Evolutionary conservation across 2,113 vertebrate genomes (phyloP).

Genomic region (Canis aureus): DNA sequence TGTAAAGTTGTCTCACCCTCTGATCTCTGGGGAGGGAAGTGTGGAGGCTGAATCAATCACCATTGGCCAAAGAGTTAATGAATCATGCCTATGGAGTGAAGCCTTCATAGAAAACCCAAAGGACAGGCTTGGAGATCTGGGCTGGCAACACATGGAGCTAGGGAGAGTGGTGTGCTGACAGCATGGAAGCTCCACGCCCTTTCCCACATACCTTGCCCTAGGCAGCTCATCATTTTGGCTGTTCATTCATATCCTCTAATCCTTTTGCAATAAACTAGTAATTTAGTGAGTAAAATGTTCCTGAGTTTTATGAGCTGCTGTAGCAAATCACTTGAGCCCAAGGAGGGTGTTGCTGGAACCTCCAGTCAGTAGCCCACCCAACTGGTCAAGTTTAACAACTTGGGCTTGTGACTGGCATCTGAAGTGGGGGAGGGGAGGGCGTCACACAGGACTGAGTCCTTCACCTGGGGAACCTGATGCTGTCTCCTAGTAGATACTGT

Average conservation of each 20-base stretch:
- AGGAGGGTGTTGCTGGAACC: background rate
- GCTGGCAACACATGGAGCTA: background rate
- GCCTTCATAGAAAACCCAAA: background rate
- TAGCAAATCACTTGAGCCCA: background rate
- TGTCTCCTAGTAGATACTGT: background rate
- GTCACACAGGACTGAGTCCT: background rate
- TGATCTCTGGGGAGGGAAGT: background rate
- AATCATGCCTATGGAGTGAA: background rate
- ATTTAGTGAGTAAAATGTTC: background rate
- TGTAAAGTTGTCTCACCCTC: background rate
- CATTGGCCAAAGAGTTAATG: background rate
- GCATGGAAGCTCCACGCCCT: rapidly evolving
- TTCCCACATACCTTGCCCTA: rapidly evolving
- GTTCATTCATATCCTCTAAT: background rate
- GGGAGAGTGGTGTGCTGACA: background rate
- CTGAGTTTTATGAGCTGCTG: background rate
- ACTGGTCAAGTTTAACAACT: background rate
- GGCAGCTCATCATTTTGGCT: background rate
- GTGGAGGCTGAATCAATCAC: background rate
- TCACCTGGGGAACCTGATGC: background rate
- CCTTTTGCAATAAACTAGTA: background rate
- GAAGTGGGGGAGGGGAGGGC: background rate
- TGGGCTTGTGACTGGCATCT: background rate
- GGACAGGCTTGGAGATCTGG: background rate
- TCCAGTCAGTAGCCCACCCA: background rate